Base-by-base conservation (phyloP, 1,140 invertebrate species). In the Acromyrmex echinatior region DNA sequence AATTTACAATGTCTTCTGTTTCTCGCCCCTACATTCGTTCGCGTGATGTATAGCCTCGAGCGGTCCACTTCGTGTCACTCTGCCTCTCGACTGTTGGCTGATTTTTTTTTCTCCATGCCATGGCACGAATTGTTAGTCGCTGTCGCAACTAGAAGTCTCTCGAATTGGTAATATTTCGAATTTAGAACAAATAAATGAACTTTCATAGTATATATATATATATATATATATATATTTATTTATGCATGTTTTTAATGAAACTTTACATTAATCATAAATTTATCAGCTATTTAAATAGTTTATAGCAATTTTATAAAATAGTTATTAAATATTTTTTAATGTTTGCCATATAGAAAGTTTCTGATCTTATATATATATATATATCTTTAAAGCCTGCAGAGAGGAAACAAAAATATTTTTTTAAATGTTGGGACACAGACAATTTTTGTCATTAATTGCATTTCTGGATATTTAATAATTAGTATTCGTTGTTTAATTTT, bases 1-100 rank as follows among this genome's bases (percentile, higher is more conserved):
- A 70, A 84, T 84, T 76, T 76, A 76, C 80, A 45, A 56, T 53
- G 39, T 62, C 18, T 58, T 60, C n/a, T 45, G 16, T 60, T 78
- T 68, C 63, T 45, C 68, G 18, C 53, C 53, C 31, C 35, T 9
- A 9, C 9, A 16, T 39, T 51, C 25, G 10, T 14, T 71, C 79
- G 68, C 35, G 56, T 74, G 56, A 74, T 7, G n/a, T 39, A 16
- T 28, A 21, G 25, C 70, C 56, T 51, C 56, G 18, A 14, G 80
- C 58, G 53, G 45, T 76, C 53, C 53, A 60, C 25, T 60, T 58
- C 25, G 62, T 18, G 66, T 25, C 53, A 49, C 35, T 73, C 58
- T 73, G 18, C 4, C 25, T 62, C 49, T 25, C 66, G 10, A 45
- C 1, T 45, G 4, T 35, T n/a, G 53, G 25, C 58, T 10, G n/a